Percentiles rank a stretch among this genome's conserved stretches.
phyloP scores from a whole-genome alignment of 2,888 invertebrate genomes.

The Archips xylosteana region DNA sequence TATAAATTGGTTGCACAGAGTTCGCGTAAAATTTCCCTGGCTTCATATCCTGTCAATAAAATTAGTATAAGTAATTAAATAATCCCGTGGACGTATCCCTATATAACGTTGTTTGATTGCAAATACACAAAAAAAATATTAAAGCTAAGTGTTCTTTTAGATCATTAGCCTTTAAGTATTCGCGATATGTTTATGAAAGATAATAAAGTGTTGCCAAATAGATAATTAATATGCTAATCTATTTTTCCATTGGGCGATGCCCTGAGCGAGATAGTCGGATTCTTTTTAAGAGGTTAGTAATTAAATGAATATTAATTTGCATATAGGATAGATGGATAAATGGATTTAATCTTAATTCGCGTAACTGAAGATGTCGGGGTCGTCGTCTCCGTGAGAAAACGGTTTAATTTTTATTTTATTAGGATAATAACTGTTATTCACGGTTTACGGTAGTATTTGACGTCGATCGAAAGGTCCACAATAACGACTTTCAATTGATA shows the following conservation, averaged over 20 bases:
- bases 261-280: slow-evolving; percentile 59
- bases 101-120: background rate
- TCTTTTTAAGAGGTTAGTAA: slow-evolving; percentile 62
- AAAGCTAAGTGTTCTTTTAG: background rate
- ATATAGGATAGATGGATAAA: slow-evolving; percentile 64
- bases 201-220: slow-evolving; percentile 53
- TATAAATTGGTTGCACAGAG: slow-evolving; percentile 8
- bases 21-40: background rate
- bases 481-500: slow-evolving; percentile 15
- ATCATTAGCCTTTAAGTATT: background rate
- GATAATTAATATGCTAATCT: slow-evolving; percentile 63
- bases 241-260: slow-evolving; percentile 50
- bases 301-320: slow-evolving; percentile 73
- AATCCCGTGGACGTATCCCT: background rate
- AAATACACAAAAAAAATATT: background rate
- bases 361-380: slow-evolving; percentile 64
- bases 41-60: slow-evolving; percentile 8
- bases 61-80: background rate
- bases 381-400: slow-evolving; percentile 68
- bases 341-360: slow-evolving; percentile 58
- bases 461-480: slow-evolving; percentile 5
- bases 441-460: slow-evolving; percentile 18
- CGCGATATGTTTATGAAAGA: slow-evolving; percentile 4
- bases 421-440: slow-evolving; percentile 3
- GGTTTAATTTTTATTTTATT: slow-evolving; percentile 12